Evolutionary conservation across 2,113 vertebrate species (phyloP).

Genomic region (Zingel zingel): DNA sequence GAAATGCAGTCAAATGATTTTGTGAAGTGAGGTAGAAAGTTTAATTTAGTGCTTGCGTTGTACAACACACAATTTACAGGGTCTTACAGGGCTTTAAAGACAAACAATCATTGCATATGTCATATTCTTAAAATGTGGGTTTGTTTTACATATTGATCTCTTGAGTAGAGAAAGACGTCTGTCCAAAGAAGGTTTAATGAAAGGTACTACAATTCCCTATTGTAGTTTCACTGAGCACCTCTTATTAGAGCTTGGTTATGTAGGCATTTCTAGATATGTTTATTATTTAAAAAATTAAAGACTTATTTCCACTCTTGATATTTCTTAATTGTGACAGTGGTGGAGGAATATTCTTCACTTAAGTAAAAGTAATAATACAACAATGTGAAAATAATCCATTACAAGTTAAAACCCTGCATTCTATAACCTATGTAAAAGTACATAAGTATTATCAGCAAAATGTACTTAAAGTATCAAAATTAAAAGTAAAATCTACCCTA

Average conservation of each 20-base stretch:
- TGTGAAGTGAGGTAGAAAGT: not conserved
- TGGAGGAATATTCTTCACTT: not conserved
- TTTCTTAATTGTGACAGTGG: not conserved
- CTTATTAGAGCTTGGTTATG: not conserved
- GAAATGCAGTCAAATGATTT: constrained; percentile 26
- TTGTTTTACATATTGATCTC: too few relatives aligned
- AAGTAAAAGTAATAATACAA: not conserved
- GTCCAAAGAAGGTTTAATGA: not conserved
- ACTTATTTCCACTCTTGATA: not conserved
- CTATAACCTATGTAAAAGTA: not conserved
- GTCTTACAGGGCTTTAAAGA: not conserved
- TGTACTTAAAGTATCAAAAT: too few relatives aligned
- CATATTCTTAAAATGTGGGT: not conserved
- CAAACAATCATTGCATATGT: not conserved
- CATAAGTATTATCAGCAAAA: not conserved
- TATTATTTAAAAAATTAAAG: not conserved
- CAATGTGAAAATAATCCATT: not conserved
- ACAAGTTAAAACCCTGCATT: not conserved
- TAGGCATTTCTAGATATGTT: not conserved
- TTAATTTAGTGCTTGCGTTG: not conserved
- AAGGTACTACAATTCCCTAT: too few relatives aligned
- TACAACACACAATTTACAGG: not conserved
- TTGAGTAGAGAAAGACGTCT: not conserved
- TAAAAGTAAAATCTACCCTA: too few relatives aligned
- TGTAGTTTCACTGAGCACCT: too few relatives aligned